Base-by-base conservation (phyloP, 2,797 vertebrate genomes). In the Danio aesculapii region DNA sequence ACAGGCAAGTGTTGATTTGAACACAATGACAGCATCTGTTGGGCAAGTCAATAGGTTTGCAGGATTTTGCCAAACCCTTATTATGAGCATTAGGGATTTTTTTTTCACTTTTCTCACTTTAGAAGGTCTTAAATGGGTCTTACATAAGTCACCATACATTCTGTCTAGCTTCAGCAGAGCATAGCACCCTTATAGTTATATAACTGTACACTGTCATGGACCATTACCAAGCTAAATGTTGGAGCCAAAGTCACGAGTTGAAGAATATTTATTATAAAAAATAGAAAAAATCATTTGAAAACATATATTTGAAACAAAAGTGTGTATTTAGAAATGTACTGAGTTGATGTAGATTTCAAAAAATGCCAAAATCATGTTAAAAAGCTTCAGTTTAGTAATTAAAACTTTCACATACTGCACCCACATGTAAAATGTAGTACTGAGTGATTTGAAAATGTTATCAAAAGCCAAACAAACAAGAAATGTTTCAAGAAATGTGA, bases 11-110 rank as follows among this genome's bases (percentile, higher is more conserved):
- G 8, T 62, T 70, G 46, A 62, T 79, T 79, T 53, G 8, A 44
- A 52, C n/a, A 71, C 57, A 79, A 71, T 78, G 64, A 61, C 46
- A 78, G 69, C 76, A 70, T 78, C 21, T 78, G 76, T 52, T 78
- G 53, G 8, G 13, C 41, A 7, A 69, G 30, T 47, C 55, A 69
- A 11, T 50, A 67, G 75, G 46, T 68, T 70, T 58, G 57, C 55
- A 52, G 30, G 46, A 70, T 61, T 78, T 50, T 49, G 41, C 76
- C 21, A 8, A 70, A 41, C 66, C 43, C 63, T 77, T 58, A 39
- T 68, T 49, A 57, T 13, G 0, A 49, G 43, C 75, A 67, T 68
- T 47, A 13, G 58, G 39, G 14, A 77, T 30, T 30, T 14, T 67
- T 67, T 12, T 58, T 14, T 39, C 12, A 19, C 63, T 59, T 68